A percentile compares a stretch with the other conserved stretches of the same genome.
phyloP scores from a whole-genome alignment of 2,797 vertebrate genomes.

The Lithobates sylvaticus region DNA sequence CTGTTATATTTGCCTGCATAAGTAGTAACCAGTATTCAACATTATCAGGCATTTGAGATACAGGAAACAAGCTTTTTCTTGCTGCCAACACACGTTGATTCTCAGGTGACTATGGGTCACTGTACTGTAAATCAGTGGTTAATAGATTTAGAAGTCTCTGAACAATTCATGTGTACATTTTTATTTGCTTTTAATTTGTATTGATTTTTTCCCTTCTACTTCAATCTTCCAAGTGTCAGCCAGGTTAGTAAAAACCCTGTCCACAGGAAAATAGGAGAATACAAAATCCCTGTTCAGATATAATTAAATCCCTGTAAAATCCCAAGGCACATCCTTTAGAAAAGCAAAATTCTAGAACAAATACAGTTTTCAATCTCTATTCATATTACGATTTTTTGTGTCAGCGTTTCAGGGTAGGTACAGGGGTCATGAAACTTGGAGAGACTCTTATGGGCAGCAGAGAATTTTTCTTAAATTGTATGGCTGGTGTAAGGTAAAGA shows the following conservation, averaged over 20 bases:
- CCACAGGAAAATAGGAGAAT: conserved; percentile 26
- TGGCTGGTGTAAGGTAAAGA: too few species aligned
- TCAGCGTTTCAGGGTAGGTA: neutral
- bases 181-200: conserved; percentile 93
- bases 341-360: neutral
- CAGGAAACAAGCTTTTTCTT: conserved; percentile 59
- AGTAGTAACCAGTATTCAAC: neutral
- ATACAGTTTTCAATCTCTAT: neutral
- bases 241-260: conserved; percentile 76
- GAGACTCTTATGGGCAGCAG: too few species aligned
- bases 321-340: conserved; percentile 14
- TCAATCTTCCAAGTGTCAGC: conserved; percentile 82
- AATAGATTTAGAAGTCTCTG: conserved; percentile 74
- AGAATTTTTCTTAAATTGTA: too few species aligned
- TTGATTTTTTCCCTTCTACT: conserved; percentile 77
- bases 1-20: neutral
- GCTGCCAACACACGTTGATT: conserved; percentile 61
- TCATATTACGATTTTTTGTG: neutral
- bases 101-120: conserved; percentile 70
- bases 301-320: conserved; percentile 47
- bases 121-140: conserved; percentile 68
- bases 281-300: conserved; percentile 40
- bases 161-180: conserved; percentile 64
- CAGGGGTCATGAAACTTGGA: too few species aligned
- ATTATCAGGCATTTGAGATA: conserved; percentile 3